These are phyloP conservation scores for Theodoxus fluviatilis DNA, from an alignment of 2,888 invertebrate genomes.

Conservation along the genomic window DNA sequence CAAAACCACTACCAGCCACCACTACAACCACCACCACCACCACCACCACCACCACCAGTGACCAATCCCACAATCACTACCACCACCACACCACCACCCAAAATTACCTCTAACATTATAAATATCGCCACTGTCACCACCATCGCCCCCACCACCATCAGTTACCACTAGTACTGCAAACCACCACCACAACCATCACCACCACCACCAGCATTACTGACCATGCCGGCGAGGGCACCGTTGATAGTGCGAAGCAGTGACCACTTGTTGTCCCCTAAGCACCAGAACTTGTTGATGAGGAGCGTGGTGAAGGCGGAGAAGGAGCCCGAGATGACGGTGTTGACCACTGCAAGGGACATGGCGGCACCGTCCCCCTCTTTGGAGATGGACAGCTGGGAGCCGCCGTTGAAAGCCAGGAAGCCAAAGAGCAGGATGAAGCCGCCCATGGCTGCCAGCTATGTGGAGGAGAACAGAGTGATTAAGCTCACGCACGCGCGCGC, in stretches of 20 bases:
- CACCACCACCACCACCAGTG: too few species aligned
- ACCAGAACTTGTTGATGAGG: constrained; percentile 55
- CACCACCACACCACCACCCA: too few species aligned
- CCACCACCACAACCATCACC: too few species aligned
- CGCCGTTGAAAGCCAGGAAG: constrained; percentile 71
- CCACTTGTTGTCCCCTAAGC: constrained; percentile 35
- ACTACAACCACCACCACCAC: too few species aligned
- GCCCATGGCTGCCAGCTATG: constrained; percentile 69
- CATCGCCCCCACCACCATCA: too few species aligned
- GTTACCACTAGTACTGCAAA: too few species aligned
- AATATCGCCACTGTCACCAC: too few species aligned
- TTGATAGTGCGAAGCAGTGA: constrained; percentile 65
- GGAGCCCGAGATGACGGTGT: constrained; percentile 68
- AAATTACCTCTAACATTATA: too few species aligned
- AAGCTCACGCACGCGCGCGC: too few species aligned
- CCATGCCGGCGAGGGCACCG: constrained; percentile 68
- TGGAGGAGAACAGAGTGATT: constrained; percentile 26
- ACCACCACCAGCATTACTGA: too few species aligned
- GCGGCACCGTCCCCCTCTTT: constrained; percentile 65
- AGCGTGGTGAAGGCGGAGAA: constrained; percentile 66
- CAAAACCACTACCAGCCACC: too few species aligned
- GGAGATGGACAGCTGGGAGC: constrained; percentile 66
- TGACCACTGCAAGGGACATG: constrained; percentile 66
- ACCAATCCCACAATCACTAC: too few species aligned
- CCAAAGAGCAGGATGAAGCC: constrained; percentile 70